A percentile compares a stretch with the other conserved stretches of the same genome.
Evolutionary conservation across 2,113 vertebrate species (phyloP).

Genomic region (Pseudorasbora parva): DNA sequence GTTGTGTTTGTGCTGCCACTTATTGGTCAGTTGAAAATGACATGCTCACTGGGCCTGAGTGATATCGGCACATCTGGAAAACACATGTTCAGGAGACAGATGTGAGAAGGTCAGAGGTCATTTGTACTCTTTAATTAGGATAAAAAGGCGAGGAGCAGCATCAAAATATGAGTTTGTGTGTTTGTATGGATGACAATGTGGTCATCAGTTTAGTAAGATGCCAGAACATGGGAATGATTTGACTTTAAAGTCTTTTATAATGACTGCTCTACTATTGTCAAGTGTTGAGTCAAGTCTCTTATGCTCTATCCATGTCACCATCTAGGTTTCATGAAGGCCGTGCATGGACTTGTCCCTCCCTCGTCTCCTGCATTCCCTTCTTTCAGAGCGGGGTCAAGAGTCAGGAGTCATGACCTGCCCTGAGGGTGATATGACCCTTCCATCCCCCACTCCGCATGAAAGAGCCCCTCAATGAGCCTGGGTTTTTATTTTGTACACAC

Average conservation of each 20-base stretch:
- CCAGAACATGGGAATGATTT: background rate
- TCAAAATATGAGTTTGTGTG: constrained; percentile 60
- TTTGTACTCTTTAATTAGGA: constrained; percentile 67
- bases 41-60: background rate
- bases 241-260: background rate
- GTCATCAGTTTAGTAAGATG: background rate
- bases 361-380: constrained; percentile 72
- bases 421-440: constrained; percentile 64
- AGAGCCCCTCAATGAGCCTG: constrained; percentile 53
- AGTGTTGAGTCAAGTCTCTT: background rate
- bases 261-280: background rate
- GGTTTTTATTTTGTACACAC: constrained; percentile 81
- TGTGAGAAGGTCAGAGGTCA: constrained; percentile 68
- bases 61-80: constrained; percentile 74
- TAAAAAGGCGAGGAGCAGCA: constrained; percentile 68
- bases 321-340: constrained; percentile 45
- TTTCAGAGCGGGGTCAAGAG: constrained; percentile 75
- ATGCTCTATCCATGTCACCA: background rate
- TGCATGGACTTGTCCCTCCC: constrained; percentile 72
- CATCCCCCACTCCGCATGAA: constrained; percentile 33
- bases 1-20: constrained; percentile 65
- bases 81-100: constrained; percentile 74
- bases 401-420: constrained; percentile 72
- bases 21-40: constrained; percentile 54
- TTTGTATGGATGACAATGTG: background rate